Base-by-base conservation (phyloP, 2,888 invertebrate genomes). In the Silvanus unidentatus region DNA sequence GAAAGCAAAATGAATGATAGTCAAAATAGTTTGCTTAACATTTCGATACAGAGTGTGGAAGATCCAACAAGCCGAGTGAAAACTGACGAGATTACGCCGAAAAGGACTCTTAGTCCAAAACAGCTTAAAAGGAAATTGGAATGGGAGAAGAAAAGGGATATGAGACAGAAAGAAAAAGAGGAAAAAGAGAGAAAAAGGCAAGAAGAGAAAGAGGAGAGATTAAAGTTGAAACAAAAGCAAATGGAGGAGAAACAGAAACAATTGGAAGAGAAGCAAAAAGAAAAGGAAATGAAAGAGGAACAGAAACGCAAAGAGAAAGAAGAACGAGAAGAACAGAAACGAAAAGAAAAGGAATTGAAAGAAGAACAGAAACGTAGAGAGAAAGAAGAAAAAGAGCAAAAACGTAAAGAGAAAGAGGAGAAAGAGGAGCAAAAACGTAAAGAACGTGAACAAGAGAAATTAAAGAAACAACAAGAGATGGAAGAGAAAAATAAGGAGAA, bases 311-410 rank as follows among this genome's bases (percentile, higher is more conserved):
- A 71, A 39, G 59, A 78, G 71, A 68, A 79, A 71, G 65, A 77
- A 65, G 59, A 62, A 45, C 56, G 59, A 35, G 55, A 64, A 40
- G 62, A 64, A 36, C 67, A 70, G 40, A 73, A 72, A 46, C 71
- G 73, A 48, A 75, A 75, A 36, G 73, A 73, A 52, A 72, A 72
- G 43, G 72, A 73, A 52, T 72, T 73, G 47, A 72, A 71, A 43
- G 69, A 68, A 37, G 80, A 70, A 28, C 80, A 74, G 68, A 86
- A 78, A 55, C 79, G 80, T 54, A 74, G 74, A 42, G 80, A 82
- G 57, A 86, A 63, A 47, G 76, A 81, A 54, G 87, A 86, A 66
- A 80, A 80, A 41, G 84, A 86, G 47, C 55, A 57, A 48, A 77
- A 65, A 68, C 71, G 65, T 64, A 80, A 69, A 53, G 62, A 65